phyloP scores from a whole-genome alignment of 2,888 invertebrate species.

The Corythucha ciliata region DNA sequence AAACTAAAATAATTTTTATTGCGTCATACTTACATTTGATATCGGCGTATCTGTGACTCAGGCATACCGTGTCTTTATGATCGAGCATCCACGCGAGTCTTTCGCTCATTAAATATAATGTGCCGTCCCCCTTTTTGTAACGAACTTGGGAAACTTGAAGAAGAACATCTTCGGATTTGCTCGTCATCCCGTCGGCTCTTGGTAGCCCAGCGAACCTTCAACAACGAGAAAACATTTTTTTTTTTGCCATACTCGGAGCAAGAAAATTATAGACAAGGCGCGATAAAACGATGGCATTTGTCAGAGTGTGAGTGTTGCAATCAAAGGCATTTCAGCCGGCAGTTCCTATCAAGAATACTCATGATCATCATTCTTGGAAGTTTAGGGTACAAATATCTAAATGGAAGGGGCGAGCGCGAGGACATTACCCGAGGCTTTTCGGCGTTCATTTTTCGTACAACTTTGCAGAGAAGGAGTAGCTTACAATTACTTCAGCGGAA shows the following conservation, averaged over 20 bases:
- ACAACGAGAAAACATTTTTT: conserved; percentile 10
- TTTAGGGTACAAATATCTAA: too few relatives aligned
- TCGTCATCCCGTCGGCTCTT: conserved; percentile 32
- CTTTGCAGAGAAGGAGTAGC: too few relatives aligned
- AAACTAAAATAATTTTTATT: not conserved
- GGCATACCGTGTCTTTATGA: conserved; percentile 80
- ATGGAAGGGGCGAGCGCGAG: too few relatives aligned
- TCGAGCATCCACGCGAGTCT: conserved; percentile 94
- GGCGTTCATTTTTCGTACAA: too few relatives aligned
- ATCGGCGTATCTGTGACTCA: conserved; percentile 89
- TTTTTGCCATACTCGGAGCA: too few relatives aligned
- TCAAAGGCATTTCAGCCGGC: too few relatives aligned
- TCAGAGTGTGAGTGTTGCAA: not conserved
- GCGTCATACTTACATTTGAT: conserved; percentile 69
- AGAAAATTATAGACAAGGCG: too few relatives aligned
- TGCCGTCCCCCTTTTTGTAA: conserved; percentile 93
- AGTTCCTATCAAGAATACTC: too few relatives aligned
- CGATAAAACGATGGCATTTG: conserved; percentile 2
- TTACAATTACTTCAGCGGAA: too few relatives aligned
- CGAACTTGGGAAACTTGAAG: conserved; percentile 85
- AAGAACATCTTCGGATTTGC: conserved; percentile 89
- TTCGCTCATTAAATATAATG: conserved; percentile 90
- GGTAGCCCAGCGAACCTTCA: not conserved
- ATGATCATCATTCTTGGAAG: too few relatives aligned
- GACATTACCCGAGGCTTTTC: too few relatives aligned